phyloP scores from a whole-genome alignment of 2,888 invertebrate genomes.

The Acanthoscelides obtectus region DNA sequence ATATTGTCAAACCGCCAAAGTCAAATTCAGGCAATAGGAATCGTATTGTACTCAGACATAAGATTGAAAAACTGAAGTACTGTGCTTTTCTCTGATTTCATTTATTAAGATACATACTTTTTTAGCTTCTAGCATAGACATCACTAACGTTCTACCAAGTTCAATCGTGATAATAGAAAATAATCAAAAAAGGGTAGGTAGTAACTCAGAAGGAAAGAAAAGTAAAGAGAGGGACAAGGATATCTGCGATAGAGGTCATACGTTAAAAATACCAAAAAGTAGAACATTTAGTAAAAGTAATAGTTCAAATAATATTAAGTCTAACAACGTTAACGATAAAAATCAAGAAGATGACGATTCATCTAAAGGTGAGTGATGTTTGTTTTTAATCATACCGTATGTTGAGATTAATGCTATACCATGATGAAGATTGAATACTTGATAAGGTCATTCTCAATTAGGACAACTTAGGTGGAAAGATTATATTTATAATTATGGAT shows the following conservation, averaged over 20 bases:
- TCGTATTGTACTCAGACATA: too few species aligned
- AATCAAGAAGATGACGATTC: constrained; percentile 24
- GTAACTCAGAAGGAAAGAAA: constrained; percentile 25
- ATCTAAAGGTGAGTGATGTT: constrained; percentile 25
- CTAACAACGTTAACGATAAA: constrained; percentile 21
- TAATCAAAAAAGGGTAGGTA: constrained; percentile 29
- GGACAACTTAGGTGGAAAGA: too few species aligned
- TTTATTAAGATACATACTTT: too few species aligned
- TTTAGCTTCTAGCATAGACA: constrained; percentile 50
- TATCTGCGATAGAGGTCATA: neutral
- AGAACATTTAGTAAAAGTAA: constrained; percentile 10
- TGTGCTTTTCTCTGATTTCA: too few species aligned
- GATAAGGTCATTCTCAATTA: too few species aligned
- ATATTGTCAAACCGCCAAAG: too few species aligned
- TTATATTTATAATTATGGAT: too few species aligned
- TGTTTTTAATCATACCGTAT: too few species aligned
- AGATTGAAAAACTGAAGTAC: too few species aligned
- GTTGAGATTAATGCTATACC: too few species aligned
- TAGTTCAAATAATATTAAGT: constrained; percentile 17
- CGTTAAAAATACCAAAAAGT: neutral
- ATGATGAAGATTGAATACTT: too few species aligned
- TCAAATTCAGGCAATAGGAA: too few species aligned
- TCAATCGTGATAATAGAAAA: constrained; percentile 29
- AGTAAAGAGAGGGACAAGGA: constrained; percentile 20
- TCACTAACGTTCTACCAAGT: constrained; percentile 28